These are phyloP conservation scores for Melinopterus prodromus DNA, from an alignment of 2,888 invertebrate genomes.

Conservation along the genomic window DNA sequence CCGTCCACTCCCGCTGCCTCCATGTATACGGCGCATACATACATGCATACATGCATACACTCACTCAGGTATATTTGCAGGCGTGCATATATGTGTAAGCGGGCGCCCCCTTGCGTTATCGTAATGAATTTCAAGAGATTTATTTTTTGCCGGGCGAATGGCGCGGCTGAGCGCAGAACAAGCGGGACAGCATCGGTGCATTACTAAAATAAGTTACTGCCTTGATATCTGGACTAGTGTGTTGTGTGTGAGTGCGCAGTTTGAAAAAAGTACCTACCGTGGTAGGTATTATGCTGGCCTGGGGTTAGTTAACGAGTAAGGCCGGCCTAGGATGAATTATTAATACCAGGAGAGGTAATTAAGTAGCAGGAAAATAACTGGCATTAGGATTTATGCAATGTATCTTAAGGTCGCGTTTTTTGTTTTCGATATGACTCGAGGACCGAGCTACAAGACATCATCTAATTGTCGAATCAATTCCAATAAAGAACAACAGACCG, in stretches of 20 bases:
- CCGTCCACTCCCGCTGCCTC: slow-evolving; percentile 9
- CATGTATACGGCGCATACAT: slow-evolving; percentile 8
- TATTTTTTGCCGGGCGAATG: slow-evolving; percentile 33
- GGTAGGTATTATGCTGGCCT: not conserved
- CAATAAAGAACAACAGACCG: no score
- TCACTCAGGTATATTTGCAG: not conserved
- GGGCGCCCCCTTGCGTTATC: slow-evolving; percentile 29
- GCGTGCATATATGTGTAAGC: not conserved
- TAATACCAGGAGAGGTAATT: not conserved
- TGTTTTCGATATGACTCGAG: no score
- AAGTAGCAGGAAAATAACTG: not conserved
- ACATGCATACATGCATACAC: slow-evolving; percentile 33
- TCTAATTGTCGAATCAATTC: no score
- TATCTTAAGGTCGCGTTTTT: no score
- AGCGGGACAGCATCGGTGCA: not conserved
- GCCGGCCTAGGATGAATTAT: not conserved
- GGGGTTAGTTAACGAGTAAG: not conserved
- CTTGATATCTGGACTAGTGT: not conserved
- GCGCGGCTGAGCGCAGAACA: slow-evolving; percentile 26
- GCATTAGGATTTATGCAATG: no score
- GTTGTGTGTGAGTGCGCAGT: not conserved
- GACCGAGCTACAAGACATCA: no score
- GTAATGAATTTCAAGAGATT: slow-evolving; percentile 41
- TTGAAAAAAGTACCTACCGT: not conserved
- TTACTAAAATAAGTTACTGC: slow-evolving; percentile 4